Evolutionary conservation across 2,113 vertebrate species (phyloP).

Genomic region (Ia io): DNA sequence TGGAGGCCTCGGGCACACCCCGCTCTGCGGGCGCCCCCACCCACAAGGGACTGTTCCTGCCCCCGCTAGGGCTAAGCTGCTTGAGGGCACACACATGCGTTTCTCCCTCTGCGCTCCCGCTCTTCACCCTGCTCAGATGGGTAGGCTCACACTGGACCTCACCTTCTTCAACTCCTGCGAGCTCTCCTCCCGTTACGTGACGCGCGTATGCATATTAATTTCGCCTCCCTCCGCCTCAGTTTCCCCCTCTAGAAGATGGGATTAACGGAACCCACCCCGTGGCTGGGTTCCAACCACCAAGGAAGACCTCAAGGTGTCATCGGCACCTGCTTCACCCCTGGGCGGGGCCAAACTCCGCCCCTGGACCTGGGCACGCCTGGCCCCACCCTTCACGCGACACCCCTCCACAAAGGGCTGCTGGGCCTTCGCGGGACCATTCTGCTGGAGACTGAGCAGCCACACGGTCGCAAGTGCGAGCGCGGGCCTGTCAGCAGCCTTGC

Average conservation of each 20-base stretch:
- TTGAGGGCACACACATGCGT: background rate
- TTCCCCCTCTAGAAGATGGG: background rate
- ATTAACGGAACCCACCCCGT: accelerated
- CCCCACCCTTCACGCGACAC: constrained; percentile 80
- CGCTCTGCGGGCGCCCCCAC: background rate
- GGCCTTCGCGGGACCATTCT: constrained; percentile 80
- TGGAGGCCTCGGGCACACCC: background rate
- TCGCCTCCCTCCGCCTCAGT: background rate
- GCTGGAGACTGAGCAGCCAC: constrained; percentile 89
- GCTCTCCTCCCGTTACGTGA: background rate
- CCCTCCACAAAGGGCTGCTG: too few relatives aligned
- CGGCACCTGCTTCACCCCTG: background rate
- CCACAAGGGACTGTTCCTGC: background rate
- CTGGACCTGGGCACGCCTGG: constrained; percentile 79
- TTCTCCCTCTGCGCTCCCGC: too few relatives aligned
- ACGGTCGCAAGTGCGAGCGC: constrained; percentile 87
- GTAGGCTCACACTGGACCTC: background rate
- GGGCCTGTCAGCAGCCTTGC: constrained; percentile 86
- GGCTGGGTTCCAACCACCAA: too few relatives aligned
- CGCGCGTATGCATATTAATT: background rate
- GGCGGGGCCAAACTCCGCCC: too few relatives aligned
- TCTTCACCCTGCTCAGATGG: background rate
- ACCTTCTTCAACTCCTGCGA: background rate
- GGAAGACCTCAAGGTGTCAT: background rate
- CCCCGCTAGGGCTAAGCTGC: background rate